A percentile compares a stretch with the other conserved stretches of the same genome.
phyloP scores from a whole-genome alignment of 2,797 vertebrate species.

The Dendrocincla tyrannina region DNA sequence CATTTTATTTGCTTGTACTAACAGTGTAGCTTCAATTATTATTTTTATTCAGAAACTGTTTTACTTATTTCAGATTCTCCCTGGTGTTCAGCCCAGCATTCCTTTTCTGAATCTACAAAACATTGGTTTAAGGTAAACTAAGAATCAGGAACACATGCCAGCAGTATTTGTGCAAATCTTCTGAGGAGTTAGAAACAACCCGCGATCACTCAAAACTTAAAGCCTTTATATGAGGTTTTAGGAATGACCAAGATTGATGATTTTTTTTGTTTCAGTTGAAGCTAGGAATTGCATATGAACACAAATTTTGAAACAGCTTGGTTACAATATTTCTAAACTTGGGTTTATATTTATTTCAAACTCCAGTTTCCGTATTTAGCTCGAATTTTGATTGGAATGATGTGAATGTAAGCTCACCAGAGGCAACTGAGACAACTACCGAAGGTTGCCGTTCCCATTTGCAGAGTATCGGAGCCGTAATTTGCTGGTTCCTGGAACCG shows the following conservation, averaged over 20 bases:
- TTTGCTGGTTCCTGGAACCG: background rate
- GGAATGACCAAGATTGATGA: background rate
- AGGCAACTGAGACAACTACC: background rate
- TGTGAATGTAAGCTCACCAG: background rate
- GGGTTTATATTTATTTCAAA: background rate
- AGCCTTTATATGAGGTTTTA: background rate
- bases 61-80: background rate
- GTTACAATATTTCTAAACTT: background rate
- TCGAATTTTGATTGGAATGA: background rate
- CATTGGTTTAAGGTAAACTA: background rate
- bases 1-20: background rate
- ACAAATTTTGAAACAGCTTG: background rate
- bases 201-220: background rate
- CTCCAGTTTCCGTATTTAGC: background rate
- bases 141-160: background rate
- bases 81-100: background rate
- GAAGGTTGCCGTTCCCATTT: background rate
- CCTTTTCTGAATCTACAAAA: background rate
- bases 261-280: conserved; percentile 53
- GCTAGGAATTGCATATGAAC: conserved; percentile 22
- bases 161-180: conserved; percentile 15
- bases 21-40: background rate
- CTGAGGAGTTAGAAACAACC: background rate
- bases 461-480: background rate
- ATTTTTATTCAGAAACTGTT: background rate